Base-by-base conservation (phyloP, 1,140 invertebrate genomes). In the Limonius californicus region DNA sequence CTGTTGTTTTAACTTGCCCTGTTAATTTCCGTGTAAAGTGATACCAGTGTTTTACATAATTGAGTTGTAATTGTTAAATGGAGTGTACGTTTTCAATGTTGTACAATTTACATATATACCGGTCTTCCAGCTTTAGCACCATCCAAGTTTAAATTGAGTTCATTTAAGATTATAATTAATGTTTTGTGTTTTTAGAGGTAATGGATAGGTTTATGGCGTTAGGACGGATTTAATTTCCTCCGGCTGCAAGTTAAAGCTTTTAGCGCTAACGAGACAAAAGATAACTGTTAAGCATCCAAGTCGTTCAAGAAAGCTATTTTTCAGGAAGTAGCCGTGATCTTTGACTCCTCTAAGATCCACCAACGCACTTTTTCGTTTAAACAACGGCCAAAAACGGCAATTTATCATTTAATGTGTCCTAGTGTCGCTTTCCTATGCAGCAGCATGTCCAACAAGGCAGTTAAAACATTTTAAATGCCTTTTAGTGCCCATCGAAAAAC, bases 51-150 rank as follows among this genome's bases (percentile, higher is more conserved):
- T 73, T 73, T 73, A 57, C 71, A 73, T 73, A 73, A 73, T 73
- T 70, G 71, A 73, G 68, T 73, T 70, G 70, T 74, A 72, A 74
- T 74, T 73, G 73, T 72, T 74, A 71, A 74, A 74, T 74, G 70
- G 73, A 68, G 63, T 68, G 70, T 70, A 57, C 66, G 57, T 69
- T 72, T 70, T 68, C 70, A 67, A 70, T 72, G 68, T 72, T 66
- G 59, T 56, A 32, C 61, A 39, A 72, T 74, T 73, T 73, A 70
- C 72, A 74, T 73, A 72, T 70, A 68, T 71, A 70, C 64, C 70
- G 70, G 67, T 59, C 55, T 55, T 55, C 45, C 20, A 50, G 9
- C 45, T 19, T 50, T 50, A 50, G 19, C n/a, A 14, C 59, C 55
- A 59, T 65, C 54, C 63, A 58, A 32, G 27, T 54, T 63, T 42